Base-by-base conservation (phyloP, 2,113 vertebrate genomes). In the Gopherus flavomarginatus region DNA sequence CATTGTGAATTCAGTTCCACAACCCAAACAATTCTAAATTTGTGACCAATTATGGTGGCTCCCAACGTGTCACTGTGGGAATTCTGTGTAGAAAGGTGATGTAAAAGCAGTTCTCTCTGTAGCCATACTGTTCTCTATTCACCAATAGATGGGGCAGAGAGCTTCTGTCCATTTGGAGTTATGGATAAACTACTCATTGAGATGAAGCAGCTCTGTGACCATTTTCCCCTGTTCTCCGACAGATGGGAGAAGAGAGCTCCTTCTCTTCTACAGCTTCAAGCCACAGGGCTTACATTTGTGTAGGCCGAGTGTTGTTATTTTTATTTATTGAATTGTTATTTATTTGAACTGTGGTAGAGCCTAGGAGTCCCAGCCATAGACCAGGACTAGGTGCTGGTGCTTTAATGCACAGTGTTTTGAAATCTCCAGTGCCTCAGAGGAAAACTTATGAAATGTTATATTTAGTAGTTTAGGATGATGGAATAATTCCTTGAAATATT, bases 401-500 rank as follows among this genome's bases (percentile, higher is more conserved):
- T 69, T 81, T 87, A 82, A 79, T 29, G 7, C n/a, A 86, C 56
- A 42, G 19, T 72, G 1, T 62, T 92, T 50, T 84, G 81, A 94
- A n/a, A 80, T 56, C 79, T 59, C 47, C 81, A 79, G 50, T 44
- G 54, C 52, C 81, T 87, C 2, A 86, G 83, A 91, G 12, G 44
- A 89, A 22, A 92, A 1, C 5, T 10, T 53, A 31, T 19, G 29
- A 83, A 88, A 50, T 24, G 59, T 54, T 8, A 31, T 54, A 88
- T 96, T 69, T 94, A 69, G 79, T 85, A 90, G 52, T 59, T 92
- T 94, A 91, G 72, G 86, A 79, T 80, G 50, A 94, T 85, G 53
- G 16, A 83, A 62, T 42, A 29, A 95, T 97, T 95, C 83, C 88
- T 85, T 69, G 87, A 86, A 94, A 52, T 79, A 85, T 97, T 97